Evolutionary conservation across 1,140 invertebrate species (phyloP), one percentile per base, ranked within the genome.

Genomic region (Leptopilina clavipes): DNA sequence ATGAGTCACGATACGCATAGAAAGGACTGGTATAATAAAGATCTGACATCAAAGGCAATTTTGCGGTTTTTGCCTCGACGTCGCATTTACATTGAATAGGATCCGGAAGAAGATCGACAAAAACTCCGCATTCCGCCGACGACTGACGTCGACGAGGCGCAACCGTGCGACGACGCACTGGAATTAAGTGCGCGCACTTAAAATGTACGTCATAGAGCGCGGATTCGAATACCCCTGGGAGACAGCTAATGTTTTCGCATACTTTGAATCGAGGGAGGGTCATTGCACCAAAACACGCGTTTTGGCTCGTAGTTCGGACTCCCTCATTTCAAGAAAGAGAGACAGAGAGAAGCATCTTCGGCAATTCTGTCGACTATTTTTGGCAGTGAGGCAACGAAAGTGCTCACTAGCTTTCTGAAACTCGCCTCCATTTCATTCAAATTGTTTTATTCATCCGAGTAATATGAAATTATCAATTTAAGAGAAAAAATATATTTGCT

Each of bases 231-330:
- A 18, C 71, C 73, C 59, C 76, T 74, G 73, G 71, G 75, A 74
- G 74, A 74, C 72, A 70, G 75, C 73, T 76, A 82, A 75, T 84
- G 83, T 85, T 87, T 86, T 84, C 83, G 74, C 82, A 77, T 79
- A 81, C 70, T 84, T 80, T 81, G 76, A 84, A 84, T 85, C 81
- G 83, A 82, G 82, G 80, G 82, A 82, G 81, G 87, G 87, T 89
- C 88, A 86, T 86, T 87, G 88, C 81, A 87, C 87, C 86, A 89
- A 88, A 90, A 88, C 85, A 89, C 83, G 80, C 79, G 76, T 72
- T 37, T 70, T 73, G 44, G 56, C 59, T 79, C 10, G 18, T 44
- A 45, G 52, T 52, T 40, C 22, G n/a, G 37, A 25, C 40, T 54
- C 19, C 72, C 77, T 78, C 71, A 70, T 40, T 73, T 11, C 72